These are phyloP conservation scores for Plestiodon gilberti DNA, from an alignment of 2,113 vertebrate genomes.

Conservation along the genomic window DNA sequence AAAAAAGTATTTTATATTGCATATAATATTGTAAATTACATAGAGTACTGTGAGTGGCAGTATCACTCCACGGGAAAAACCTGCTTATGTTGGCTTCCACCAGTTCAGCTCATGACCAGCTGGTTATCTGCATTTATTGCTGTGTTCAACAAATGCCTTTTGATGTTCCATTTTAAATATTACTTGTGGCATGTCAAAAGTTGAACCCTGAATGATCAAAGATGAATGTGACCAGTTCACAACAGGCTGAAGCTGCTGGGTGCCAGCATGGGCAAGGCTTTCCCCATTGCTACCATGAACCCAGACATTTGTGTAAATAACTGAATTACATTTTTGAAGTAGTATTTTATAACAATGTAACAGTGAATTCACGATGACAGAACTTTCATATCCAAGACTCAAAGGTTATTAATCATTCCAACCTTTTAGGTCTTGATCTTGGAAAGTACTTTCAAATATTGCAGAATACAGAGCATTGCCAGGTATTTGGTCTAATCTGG, in stretches of 20 bases:
- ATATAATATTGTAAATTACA: neutral
- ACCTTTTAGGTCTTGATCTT: too few species aligned
- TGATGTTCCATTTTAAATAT: neutral
- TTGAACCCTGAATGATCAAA: neutral
- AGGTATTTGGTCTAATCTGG: neutral
- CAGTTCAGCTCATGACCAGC: neutral
- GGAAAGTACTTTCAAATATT: neutral
- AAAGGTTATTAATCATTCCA: too few species aligned
- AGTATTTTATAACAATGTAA: neutral
- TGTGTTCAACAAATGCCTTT: neutral
- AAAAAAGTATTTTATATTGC: neutral
- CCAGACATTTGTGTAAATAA: neutral
- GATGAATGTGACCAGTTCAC: neutral
- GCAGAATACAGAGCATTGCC: neutral
- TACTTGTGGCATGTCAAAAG: neutral
- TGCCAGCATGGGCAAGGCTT: neutral
- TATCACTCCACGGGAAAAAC: neutral
- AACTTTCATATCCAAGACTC: neutral
- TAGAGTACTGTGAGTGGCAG: neutral
- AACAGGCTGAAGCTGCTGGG: neutral
- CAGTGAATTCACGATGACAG: neutral
- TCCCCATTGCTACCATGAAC: too few species aligned
- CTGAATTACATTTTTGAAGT: too few species aligned
- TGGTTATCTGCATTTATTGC: neutral
- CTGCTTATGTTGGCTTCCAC: neutral